Base-by-base conservation (phyloP, 2,797 vertebrate genomes). In the Lepidocolaptes lacrymiger region DNA sequence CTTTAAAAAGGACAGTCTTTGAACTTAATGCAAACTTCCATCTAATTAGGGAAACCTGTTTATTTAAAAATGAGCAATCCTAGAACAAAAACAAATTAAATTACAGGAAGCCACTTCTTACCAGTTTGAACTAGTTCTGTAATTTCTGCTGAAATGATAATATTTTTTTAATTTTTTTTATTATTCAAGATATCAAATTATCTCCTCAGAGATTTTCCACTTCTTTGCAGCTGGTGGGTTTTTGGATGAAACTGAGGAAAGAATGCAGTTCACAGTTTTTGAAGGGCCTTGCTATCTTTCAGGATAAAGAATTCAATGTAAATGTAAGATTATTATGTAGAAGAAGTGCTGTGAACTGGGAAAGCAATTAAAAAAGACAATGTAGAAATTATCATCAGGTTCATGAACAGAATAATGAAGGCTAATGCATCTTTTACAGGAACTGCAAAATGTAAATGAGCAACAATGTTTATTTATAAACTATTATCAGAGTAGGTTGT, bases 361-460 rank as follows among this genome's bases (percentile, higher is more conserved):
- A 95, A 95, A 95, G 85, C 80, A 96, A 94, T 95, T 95, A 95
- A 95, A 95, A 95, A 95, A 90, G 90, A 96, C 93, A 95, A 91
- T 94, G 88, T 88, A 84, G 66, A 95, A 91, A 87, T 95, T 94
- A 94, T 93, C 59, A 71, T 92, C 51, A 90, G 54, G 69, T 81
- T 96, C 93, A 95, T 69, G 88, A 91, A 49, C 80, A 95, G 91
- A 95, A 93, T 95, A 96, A 95, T 93, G 66, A 95, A 88, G 55
- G 77, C 66, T 91, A 91, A 94, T 75, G 36, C 30, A 66, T 93
- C 41, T 90, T 93, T 75, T 86, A 91, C 56, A 8, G 6, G 48
- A 91, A 55, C 32, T 80, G n/a, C 73, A 85, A 92, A 96, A 96
- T 95, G 93, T 79, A 95, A 97, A 93, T 94, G 34, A 92, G 52